A percentile compares a stretch with the other conserved stretches of the same genome.
Conservation (phyloP, 2,888 invertebrate species). For the Phaedon cochleariae region DNA sequence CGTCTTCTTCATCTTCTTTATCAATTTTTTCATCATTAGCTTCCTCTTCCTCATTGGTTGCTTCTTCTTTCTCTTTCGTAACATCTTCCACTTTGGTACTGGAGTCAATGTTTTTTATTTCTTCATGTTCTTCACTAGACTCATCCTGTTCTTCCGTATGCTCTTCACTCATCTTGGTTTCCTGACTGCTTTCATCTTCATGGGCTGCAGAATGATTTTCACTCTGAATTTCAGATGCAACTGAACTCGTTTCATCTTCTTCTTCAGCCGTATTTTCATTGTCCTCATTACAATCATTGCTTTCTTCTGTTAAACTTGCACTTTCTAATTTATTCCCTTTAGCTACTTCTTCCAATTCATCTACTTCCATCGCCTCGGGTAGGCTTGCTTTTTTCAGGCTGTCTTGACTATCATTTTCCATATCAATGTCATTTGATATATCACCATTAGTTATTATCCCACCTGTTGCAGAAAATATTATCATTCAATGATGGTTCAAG, state of each 20-base stretch:
- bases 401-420: constrained; percentile 47
- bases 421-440: constrained; percentile 48
- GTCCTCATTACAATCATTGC: constrained; percentile 32
- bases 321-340: constrained; percentile 37
- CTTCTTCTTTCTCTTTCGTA: constrained; percentile 41
- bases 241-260: constrained; percentile 10
- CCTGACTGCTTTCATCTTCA: constrained; percentile 44
- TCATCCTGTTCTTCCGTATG: constrained; percentile 23
- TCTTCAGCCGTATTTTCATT: constrained; percentile 16
- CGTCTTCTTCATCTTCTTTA: constrained; percentile 27
- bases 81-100: not conserved
- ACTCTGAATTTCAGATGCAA: constrained; percentile 1
- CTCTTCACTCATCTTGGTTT: constrained; percentile 36
- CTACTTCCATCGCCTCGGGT: constrained; percentile 50
- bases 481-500: not conserved
- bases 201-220: constrained; percentile 34
- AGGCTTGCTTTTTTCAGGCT: constrained; percentile 39
- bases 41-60: constrained; percentile 37
- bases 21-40: constrained; percentile 23
- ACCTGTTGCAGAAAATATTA: constrained; percentile 37
- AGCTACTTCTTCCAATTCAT: constrained; percentile 45
- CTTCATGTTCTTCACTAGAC: constrained; percentile 32
- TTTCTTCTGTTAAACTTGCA: constrained; percentile 30
- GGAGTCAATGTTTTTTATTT: not conserved
- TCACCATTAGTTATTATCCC: constrained; percentile 56